These are phyloP conservation scores for Drosophila ambigua DNA, from an alignment of 1,140 invertebrate species.

Conservation along the genomic window DNA sequence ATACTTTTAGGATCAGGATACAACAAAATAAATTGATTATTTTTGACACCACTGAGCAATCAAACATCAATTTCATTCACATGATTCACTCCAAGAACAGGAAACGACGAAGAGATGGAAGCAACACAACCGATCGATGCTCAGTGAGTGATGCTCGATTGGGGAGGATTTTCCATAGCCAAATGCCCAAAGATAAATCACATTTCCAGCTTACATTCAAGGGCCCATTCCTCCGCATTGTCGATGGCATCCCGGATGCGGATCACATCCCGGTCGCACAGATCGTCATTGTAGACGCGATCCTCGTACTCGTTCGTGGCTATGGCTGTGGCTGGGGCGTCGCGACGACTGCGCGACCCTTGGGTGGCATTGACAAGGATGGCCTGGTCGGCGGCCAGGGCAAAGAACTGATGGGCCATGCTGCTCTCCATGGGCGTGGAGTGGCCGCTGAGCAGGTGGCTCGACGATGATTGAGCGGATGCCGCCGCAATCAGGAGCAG, in stretches of 20 bases:
- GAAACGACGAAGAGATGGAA: too few relatives aligned
- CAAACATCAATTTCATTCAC: too few relatives aligned
- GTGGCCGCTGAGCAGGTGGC: constrained; percentile 44
- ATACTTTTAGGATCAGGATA: too few relatives aligned
- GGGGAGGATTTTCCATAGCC: background rate
- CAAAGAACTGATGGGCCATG: constrained; percentile 64
- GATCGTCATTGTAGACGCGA: constrained; percentile 24
- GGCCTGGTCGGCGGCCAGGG: constrained; percentile 22
- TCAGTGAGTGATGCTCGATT: too few relatives aligned
- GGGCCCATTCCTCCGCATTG: constrained; percentile 67
- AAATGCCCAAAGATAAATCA: background rate
- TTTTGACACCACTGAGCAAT: too few relatives aligned
- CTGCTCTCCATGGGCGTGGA: constrained; percentile 44
- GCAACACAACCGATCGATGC: too few relatives aligned
- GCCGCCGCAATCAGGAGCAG: constrained; percentile 34
- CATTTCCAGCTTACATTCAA: constrained; percentile 60
- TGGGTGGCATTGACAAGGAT: background rate
- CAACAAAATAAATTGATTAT: too few relatives aligned
- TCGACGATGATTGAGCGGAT: constrained; percentile 3
- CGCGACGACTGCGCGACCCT: background rate
- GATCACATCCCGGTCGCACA: constrained; percentile 50
- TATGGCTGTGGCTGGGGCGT: background rate
- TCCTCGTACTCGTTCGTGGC: background rate
- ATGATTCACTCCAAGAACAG: too few relatives aligned
- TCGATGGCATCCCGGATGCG: constrained; percentile 55